Base-by-base conservation (phyloP, 2,888 invertebrate species). In the Drosophila limbata region DNA sequence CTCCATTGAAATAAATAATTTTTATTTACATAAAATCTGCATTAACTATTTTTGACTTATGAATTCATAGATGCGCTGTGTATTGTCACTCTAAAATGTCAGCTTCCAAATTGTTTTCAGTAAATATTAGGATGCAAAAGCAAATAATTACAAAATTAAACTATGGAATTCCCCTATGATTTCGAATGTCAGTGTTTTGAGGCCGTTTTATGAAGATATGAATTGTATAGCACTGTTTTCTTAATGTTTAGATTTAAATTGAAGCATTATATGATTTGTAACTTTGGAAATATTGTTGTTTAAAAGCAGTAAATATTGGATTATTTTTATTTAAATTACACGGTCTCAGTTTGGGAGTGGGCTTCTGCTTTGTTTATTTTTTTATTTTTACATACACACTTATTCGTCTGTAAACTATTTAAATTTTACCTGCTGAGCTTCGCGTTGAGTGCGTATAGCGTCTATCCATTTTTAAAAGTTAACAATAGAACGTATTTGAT, bases 361-460 rank as follows among this genome's bases (percentile, higher is more conserved):
- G 28, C 17, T 33, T 51, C 21, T 37, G 35, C 31, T 11, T 40
- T 13, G 17, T 50, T 13, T 39, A 17, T 28, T 13, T 37, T 37
- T 17, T 21, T 4, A n/a, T 37, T 51, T 25, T 21, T 17, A 25
- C 69, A 5, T n/a, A 21, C 11, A 48, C 19, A 37, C 2, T 28
- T 10, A 44, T 35, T 21, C 1, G 10, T 19, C 15, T 17, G 9
- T 48, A 47, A 35, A 35, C 31, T 45, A 15, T 45, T 15, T 6
- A 33, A 11, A 52, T 35, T 37, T 60, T 74, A 83, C 82, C 88
- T 88, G 89, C 65, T 11, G 87, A 69, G 11, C 64, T 71, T 39
- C 59, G 45, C 2, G 67, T 39, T 8, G 69, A 47, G 11, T 71
- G 65, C 31, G 40, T 59, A 33, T 77, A 52, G 11, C 72, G 78